Base-by-base conservation (phyloP, 2,113 vertebrate species). In the Pholis gunnellus region DNA sequence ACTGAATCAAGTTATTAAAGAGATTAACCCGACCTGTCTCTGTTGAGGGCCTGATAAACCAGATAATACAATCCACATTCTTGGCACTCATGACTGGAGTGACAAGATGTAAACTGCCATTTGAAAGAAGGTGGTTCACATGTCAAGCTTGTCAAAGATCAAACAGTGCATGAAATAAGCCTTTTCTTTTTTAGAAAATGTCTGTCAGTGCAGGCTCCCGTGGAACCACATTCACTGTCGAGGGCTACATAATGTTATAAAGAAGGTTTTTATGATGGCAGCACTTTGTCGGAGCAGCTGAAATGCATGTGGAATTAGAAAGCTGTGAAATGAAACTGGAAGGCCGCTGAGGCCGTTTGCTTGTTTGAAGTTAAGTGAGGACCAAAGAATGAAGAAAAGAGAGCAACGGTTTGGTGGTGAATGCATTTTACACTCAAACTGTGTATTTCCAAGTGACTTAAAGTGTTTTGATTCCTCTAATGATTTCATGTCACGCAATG, bases 311-410 rank as follows among this genome's bases (percentile, higher is more conserved):
- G 64, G 46, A 79, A 61, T 15, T 70, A 64, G 36, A 70, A 72
- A 84, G 56, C 42, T 73, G 31, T 61, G 77, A 86, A 88, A 78
- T 75, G 31, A 76, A 18, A 74, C 40, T 38, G 6, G 40, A 60
- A 67, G n/a, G 60, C 34, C 42, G 60, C 3, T 50, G n/a, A 72
- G 40, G 22, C 29, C 3, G 14, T 4, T 31, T 81, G 6, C 27
- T 70, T 25, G 10, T 50, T 9, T n/a, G 48, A 71, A 27, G n/a
- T 66, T 25, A 46, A 70, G 50, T 56, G 20, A 81, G 4, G 46
- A n/a, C 22, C 38, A 69, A 63, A 9, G 22, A n/a, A n/a, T 63
- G 59, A 14, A 27, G 2, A 65, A 42, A 72, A 14, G 4, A 40
- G 15, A 31, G 75, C 25, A 17, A 34, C 0, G 2, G 36, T 18